Conservation (phyloP, 2,888 invertebrate genomes). For the Oxyteleia sp. region DNA sequence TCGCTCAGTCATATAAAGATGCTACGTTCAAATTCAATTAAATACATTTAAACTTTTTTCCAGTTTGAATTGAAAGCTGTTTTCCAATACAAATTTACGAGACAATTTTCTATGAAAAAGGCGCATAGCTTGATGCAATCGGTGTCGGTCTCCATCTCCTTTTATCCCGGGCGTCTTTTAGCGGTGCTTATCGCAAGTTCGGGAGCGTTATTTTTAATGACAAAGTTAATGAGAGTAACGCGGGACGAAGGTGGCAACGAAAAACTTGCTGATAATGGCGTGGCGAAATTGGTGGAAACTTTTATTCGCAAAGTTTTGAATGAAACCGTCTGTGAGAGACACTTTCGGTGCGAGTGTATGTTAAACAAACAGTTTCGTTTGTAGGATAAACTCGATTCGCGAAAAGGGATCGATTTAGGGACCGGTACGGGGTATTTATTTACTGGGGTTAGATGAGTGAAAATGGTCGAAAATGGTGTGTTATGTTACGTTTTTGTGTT, state of each 20-base stretch:
- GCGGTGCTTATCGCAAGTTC: slow-evolving; percentile 7
- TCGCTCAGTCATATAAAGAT: slow-evolving; percentile 3
- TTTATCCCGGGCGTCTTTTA: slow-evolving; percentile 9
- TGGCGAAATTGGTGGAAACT: slow-evolving; percentile 32
- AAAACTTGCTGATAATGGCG: slow-evolving; percentile 33
- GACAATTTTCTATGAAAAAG: slow-evolving; percentile 1
- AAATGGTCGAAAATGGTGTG: too few species aligned
- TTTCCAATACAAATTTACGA: slow-evolving; percentile 2
- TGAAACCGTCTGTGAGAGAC: slow-evolving; percentile 27
- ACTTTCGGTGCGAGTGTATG: slow-evolving; percentile 11
- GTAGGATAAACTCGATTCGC: slow-evolving; percentile 21
- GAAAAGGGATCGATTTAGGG: slow-evolving; percentile 10
- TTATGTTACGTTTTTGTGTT: too few species aligned
- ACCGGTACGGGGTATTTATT: neutral
- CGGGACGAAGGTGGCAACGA: slow-evolving; percentile 6
- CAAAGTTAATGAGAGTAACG: slow-evolving; percentile 20
- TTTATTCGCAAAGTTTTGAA: slow-evolving; percentile 48
- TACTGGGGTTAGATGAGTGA: too few species aligned
- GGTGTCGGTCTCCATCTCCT: neutral
- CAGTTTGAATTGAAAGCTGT: neutral
- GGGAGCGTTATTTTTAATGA: slow-evolving; percentile 21
- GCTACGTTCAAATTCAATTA: neutral
- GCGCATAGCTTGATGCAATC: neutral
- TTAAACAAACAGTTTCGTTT: slow-evolving; percentile 35
- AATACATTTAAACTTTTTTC: neutral